Conservation (phyloP, 2,797 vertebrate genomes). For the Somateria mollissima region DNA sequence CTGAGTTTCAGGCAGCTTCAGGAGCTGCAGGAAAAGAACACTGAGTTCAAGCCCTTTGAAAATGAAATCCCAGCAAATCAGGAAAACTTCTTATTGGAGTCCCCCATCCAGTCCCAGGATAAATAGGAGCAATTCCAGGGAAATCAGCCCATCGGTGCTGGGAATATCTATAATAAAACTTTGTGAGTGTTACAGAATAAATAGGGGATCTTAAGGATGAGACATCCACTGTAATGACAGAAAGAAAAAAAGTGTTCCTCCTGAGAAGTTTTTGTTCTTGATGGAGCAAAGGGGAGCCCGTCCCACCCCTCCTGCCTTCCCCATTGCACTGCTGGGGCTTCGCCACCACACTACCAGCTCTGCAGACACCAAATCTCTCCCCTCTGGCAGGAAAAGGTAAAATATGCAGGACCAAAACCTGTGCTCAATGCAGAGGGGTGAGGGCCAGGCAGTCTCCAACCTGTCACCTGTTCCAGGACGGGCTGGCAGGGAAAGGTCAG, state of each 20-base stretch:
- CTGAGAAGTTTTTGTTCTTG: not conserved
- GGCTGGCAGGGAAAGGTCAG: slow-evolving; percentile 28
- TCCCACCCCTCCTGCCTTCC: not conserved
- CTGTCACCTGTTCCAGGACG: slow-evolving; percentile 20
- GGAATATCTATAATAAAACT: not conserved
- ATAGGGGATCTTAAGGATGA: not conserved
- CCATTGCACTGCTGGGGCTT: not conserved
- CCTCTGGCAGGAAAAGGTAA: not conserved
- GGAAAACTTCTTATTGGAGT: not conserved
- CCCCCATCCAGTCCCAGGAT: rapidly evolving
- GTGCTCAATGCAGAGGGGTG: not conserved
- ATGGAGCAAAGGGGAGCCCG: not conserved
- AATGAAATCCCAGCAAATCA: not conserved
- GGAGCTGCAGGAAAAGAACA: not conserved
- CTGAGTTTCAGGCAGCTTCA: not conserved
- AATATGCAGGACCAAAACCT: not conserved
- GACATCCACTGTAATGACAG: not conserved
- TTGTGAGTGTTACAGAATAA: not conserved
- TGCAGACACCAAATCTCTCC: not conserved
- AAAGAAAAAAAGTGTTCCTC: not conserved
- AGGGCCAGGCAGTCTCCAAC: slow-evolving; percentile 26
- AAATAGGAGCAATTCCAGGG: not conserved
- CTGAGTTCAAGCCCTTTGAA: slow-evolving; percentile 19
- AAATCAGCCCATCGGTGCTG: not conserved
- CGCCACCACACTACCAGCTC: not conserved